Evolutionary conservation across 2,797 vertebrate genomes (phyloP), one percentile per base, ranked within the genome.

Genomic region (Zalophus californianus): DNA sequence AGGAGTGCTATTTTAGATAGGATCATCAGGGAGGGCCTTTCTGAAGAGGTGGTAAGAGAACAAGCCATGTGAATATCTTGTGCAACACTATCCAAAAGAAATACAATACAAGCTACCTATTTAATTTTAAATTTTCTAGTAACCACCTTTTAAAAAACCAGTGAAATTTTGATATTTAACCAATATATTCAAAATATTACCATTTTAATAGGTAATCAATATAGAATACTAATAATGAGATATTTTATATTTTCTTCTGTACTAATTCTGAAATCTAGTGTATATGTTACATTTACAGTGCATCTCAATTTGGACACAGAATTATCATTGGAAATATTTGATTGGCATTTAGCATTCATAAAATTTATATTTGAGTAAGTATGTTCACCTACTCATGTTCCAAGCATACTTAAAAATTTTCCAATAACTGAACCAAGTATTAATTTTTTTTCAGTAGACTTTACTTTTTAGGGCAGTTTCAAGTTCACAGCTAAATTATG

Each of bases 121-220:
- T 3, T 87, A 75, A 92, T 77, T 79, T 41, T 9, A 48, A 64
- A 58, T 41, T 91, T 91, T 62, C 29, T 54, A 83, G n/a, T 16
- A 79, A 66, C 82, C 18, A 73, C 10, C n/a, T 84, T 50, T 68
- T 11, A 54, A 62, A 88, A 82, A 38, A 48, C 3, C 66, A 16
- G 13, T 94, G 32, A 94, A 85, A 90, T 86, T 75, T 75, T 92
- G 12, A 87, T 52, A 41, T 72, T 85, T 86, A 90, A 95, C 27
- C n/a, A 86, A 32, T 85, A 86, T 86, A 77, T 21, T 44, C 77
- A 82, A 95, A 94, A 72, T 91, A 29, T 41, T 94, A 70, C 29
- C 83, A 78, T 78, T 94, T 88, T 77, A 88, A 54, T 35, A 52
- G 58, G 86, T 92, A 85, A 77, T 82, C 68, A 82, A 77, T 16